Evolutionary conservation across 2,797 vertebrate species (phyloP), one percentile per base, ranked within the genome.

Genomic region (Rhabdophis nuchalis): DNA sequence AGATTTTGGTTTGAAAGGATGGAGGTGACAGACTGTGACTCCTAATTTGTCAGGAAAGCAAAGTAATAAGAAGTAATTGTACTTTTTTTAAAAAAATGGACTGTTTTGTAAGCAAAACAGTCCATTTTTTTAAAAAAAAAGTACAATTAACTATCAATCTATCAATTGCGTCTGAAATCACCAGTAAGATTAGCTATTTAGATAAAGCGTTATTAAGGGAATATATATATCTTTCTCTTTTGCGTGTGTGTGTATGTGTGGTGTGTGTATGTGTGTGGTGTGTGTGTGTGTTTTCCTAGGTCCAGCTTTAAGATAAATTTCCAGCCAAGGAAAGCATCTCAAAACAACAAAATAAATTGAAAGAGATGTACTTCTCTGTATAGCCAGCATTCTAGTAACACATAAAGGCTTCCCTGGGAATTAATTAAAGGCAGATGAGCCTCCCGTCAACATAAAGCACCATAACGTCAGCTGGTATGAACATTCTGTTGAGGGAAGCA

Each of bases 361-460:
- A 92, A 93, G 58, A 1, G 85, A 0, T 57, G 36, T 1, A 16
- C 91, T 92, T 77, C 4, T 4, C 89, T 90, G 58, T 68, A n/a
- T 46, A 93, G 14, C 0, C 20, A 91, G 4, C 7, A 90, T 2
- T 92, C 16, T 93, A 86, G n/a, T 77, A 88, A 72, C 29, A 87
- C 4, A n/a, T 20, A 56, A 92, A 1, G 10, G 13, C 92, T 95
- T 95, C 93, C 10, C 91, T 93, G 93, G 86, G 29, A 90, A 87
- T 93, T 91, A 89, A 91, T 93, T 93, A 93, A 91, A 91, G 82
- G 90, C 16, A 82, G 46, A 85, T 77, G 93, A 89, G 56, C 29
- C 87, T 54, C 90, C 85, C 89, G 87, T 93, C 89, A 89, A 16
- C 60, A 14, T 88, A 36, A 8, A 89, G 0, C 12, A 56, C 32